Percentiles rank a stretch among this genome's conserved stretches.
Conservation (phyloP, 2,888 invertebrate genomes). For the Rotaria macrura region DNA sequence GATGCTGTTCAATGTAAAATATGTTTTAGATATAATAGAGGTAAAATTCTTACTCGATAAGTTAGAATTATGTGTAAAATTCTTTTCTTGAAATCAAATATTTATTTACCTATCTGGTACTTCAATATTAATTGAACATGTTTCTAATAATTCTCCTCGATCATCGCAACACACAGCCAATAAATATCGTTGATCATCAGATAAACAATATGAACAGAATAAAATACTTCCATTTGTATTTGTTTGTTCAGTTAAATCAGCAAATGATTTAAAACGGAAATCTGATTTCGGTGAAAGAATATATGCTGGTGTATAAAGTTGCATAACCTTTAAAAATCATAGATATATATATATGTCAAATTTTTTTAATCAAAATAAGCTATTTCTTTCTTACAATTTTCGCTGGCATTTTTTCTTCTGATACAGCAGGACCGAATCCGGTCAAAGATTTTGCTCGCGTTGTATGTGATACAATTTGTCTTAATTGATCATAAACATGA, state of each 20-base stretch:
- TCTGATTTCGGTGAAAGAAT: constrained; percentile 27
- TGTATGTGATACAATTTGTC: constrained; percentile 56
- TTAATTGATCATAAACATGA: constrained; percentile 8
- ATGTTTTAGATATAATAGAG: no score
- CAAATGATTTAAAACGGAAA: constrained; percentile 21
- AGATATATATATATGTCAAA: no score
- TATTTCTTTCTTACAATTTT: not conserved
- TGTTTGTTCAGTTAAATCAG: not conserved
- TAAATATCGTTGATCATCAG: constrained; percentile 90
- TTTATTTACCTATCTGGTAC: constrained; percentile 65
- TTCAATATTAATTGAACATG: constrained; percentile 83
- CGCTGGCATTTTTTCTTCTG: constrained; percentile 52
- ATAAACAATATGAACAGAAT: constrained; percentile 88
- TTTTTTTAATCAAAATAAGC: no score
- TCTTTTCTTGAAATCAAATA: not conserved
- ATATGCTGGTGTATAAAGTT: constrained; percentile 30
- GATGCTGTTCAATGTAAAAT: no score
- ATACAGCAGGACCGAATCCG: constrained; percentile 90
- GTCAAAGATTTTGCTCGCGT: constrained; percentile 63
- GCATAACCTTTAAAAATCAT: constrained; percentile 4
- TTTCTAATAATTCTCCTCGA: constrained; percentile 83
- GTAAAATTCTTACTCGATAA: no score
- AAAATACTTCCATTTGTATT: constrained; percentile 47
- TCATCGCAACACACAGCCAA: constrained; percentile 87
- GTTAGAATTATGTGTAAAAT: no score